Percentiles rank a stretch among this genome's conserved stretches.
Conservation (phyloP, 2,113 vertebrate species). For the Paratilapia polleni region DNA sequence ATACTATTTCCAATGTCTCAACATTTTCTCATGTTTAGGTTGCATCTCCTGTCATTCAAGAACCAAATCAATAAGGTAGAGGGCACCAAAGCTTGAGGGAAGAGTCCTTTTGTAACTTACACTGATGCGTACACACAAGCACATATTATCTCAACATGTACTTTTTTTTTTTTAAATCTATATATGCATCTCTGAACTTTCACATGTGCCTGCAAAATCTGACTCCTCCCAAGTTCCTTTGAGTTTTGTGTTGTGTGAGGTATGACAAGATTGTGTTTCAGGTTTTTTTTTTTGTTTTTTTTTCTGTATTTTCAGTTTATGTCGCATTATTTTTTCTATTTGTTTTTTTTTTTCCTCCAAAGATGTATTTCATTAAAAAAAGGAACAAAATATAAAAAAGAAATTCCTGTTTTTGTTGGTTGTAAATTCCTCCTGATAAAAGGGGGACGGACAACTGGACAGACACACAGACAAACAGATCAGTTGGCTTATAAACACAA, state of each 20-base stretch:
- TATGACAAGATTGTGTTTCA: slow-evolving; percentile 83
- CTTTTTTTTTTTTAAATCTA: slow-evolving; percentile 47
- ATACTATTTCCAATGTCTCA: background rate
- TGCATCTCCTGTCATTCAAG: slow-evolving; percentile 7
- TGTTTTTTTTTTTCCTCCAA: slow-evolving; percentile 66
- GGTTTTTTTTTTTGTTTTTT: slow-evolving; percentile 60
- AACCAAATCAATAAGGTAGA: slow-evolving; percentile 40
- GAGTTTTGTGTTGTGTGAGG: slow-evolving; percentile 84
- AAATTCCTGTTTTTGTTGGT: slow-evolving; percentile 77
- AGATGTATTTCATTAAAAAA: slow-evolving; percentile 72
- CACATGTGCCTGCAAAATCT: slow-evolving; percentile 74
- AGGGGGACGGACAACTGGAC: slow-evolving; percentile 78
- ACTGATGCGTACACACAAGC: slow-evolving; percentile 70
- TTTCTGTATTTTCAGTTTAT: slow-evolving; percentile 71
- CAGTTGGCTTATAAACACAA: slow-evolving; percentile 79
- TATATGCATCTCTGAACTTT: slow-evolving; percentile 67
- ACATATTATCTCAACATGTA: slow-evolving; percentile 69
- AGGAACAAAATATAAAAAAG: slow-evolving; percentile 50
- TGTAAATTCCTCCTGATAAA: slow-evolving; percentile 81
- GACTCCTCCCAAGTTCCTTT: slow-evolving; percentile 78
- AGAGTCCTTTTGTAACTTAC: slow-evolving; percentile 64
- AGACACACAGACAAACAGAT: slow-evolving; percentile 78
- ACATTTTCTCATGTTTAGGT: background rate
- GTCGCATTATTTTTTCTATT: slow-evolving; percentile 74
- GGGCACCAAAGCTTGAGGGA: slow-evolving; percentile 61